Conservation (phyloP, 2,113 vertebrate genomes). For the Cebus imitator region DNA sequence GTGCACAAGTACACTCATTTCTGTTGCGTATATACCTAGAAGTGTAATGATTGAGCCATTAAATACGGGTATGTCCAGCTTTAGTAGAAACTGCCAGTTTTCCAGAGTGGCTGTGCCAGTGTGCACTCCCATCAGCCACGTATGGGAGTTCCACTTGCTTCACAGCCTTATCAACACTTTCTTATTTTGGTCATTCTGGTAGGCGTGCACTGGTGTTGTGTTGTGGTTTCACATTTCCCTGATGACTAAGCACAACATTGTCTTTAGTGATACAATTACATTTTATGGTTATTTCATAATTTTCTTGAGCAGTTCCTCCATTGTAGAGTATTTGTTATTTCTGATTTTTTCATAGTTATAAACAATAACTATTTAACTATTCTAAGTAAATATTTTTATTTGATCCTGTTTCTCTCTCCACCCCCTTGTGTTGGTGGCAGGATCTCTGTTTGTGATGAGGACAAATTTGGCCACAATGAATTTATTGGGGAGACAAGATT, state of each 20-base stretch:
- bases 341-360: background rate
- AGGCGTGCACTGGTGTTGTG: too few relatives aligned
- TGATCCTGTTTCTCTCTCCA: background rate
- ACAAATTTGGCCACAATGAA: constrained; percentile 98
- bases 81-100: background rate
- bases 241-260: background rate
- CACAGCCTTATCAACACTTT: background rate
- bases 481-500: constrained; percentile 98
- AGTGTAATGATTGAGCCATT: background rate
- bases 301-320: background rate
- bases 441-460: constrained; percentile 97
- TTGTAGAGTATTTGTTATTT: background rate
- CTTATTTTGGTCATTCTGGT: background rate
- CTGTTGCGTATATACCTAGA: background rate
- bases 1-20: background rate
- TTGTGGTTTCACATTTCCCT: background rate
- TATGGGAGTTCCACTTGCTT: background rate
- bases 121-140: background rate
- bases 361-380: background rate
- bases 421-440: constrained; percentile 75
- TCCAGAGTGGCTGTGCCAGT: background rate
- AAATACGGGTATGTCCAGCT: background rate
- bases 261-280: background rate
- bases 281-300: background rate
- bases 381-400: too few relatives aligned